Percentiles rank a stretch among this genome's conserved stretches.
These are phyloP conservation scores for Trachelus tabidus DNA, from an alignment of 2,888 invertebrate species.

Conservation along the genomic window DNA sequence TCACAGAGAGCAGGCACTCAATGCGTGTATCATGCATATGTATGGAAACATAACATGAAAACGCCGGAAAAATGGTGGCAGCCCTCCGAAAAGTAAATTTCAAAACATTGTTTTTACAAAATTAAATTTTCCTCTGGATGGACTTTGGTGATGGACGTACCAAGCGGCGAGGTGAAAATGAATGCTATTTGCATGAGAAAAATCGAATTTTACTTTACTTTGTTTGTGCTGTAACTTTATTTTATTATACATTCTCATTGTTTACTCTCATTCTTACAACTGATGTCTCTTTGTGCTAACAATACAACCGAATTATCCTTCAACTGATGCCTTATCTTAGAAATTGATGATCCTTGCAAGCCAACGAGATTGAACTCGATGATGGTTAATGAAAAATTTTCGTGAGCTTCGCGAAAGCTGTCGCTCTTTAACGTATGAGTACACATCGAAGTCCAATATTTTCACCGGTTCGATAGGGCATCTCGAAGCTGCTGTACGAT, in stretches of 20 bases:
- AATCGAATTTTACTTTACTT: not conserved
- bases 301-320: not conserved
- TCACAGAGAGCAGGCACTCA: slow-evolving; percentile 23
- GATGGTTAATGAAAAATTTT: no score
- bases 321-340: no score
- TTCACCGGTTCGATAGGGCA: not conserved
- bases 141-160: slow-evolving; percentile 9
- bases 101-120: slow-evolving; percentile 30
- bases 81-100: slow-evolving; percentile 27
- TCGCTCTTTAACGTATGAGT: no score
- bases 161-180: not conserved
- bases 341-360: no score
- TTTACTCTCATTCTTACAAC: not conserved
- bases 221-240: not conserved
- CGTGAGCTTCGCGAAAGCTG: no score
- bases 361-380: no score
- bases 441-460: no score
- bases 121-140: slow-evolving; percentile 25
- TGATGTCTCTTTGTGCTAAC: not conserved
- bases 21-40: slow-evolving; percentile 32
- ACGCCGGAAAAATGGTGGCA: slow-evolving; percentile 15
- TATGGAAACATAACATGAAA: slow-evolving; percentile 12
- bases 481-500: not conserved
- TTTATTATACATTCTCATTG: not conserved
- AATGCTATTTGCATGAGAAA: not conserved